Evolutionary conservation across 2,797 vertebrate species (phyloP).

Genomic region (Sebastes minor): DNA sequence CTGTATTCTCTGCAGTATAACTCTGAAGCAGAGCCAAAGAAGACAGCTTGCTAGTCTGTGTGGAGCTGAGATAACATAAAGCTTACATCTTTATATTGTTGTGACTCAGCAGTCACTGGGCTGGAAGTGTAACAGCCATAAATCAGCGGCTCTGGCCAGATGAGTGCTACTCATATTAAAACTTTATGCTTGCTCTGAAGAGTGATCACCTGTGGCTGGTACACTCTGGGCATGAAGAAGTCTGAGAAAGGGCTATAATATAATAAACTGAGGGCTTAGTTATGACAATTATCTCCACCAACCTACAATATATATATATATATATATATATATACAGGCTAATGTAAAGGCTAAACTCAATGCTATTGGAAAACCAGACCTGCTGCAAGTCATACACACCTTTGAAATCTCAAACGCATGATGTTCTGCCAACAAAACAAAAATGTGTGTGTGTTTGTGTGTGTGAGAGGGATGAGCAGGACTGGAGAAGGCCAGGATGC

Average conservation of each 20-base stretch:
- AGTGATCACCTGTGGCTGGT: conserved; percentile 11
- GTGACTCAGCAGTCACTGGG: conserved; percentile 46
- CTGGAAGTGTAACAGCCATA: conserved; percentile 32
- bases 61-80: conserved; percentile 47
- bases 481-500: conserved; percentile 16
- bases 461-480: neutral
- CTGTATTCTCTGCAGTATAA: conserved; percentile 26
- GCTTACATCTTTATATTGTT: conserved; percentile 42
- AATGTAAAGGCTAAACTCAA: neutral
- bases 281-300: neutral
- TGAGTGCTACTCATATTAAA: conserved; percentile 34
- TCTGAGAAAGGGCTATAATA: neutral
- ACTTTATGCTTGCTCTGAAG: conserved; percentile 15
- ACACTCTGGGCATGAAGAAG: neutral
- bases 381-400: conserved; percentile 18
- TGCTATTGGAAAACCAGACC: conserved; percentile 4
- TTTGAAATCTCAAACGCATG: conserved; percentile 23
- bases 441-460: neutral
- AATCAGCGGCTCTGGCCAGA: conserved; percentile 23
- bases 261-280: neutral
- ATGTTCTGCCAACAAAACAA: conserved; percentile 21
- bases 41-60: conserved; percentile 11
- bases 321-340: neutral
- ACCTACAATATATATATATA: neutral
- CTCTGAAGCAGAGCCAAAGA: conserved; percentile 35